A percentile compares a stretch with the other conserved stretches of the same genome.
These are phyloP conservation scores for Nemotelus nigrinus DNA, from an alignment of 2,888 invertebrate species.

Conservation along the genomic window DNA sequence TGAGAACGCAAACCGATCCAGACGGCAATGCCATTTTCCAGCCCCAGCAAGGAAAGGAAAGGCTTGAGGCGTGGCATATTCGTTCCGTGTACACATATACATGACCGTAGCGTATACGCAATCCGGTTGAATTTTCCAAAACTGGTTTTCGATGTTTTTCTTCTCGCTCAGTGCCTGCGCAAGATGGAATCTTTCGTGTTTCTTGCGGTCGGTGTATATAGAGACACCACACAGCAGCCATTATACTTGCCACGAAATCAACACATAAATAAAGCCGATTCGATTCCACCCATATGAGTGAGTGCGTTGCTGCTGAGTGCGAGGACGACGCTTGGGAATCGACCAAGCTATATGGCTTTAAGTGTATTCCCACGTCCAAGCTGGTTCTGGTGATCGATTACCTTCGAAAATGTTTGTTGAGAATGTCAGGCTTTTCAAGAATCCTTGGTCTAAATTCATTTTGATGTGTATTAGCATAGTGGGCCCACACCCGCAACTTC, in stretches of 20 bases:
- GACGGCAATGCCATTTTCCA: neutral
- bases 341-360: conserved; percentile 1
- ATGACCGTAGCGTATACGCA: neutral
- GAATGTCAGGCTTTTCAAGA: neutral
- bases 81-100: neutral
- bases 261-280: conserved; percentile 26
- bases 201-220: neutral
- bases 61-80: conserved; percentile 5
- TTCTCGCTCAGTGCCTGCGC: neutral
- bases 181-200: neutral
- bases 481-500: no score
- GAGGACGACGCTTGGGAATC: conserved; percentile 1
- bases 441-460: no score
- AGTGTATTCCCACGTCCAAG: conserved; percentile 1
- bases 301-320: neutral
- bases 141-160: neutral
- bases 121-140: neutral
- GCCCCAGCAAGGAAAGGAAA: neutral
- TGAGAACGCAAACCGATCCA: no score
- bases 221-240: conserved; percentile 7
- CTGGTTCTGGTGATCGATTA: conserved; percentile 22
- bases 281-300: conserved; percentile 31
- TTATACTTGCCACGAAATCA: conserved; percentile 14
- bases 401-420: neutral
- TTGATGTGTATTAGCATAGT: no score